Evolutionary conservation across 1,140 invertebrate genomes (phyloP).

Genomic region (Vanessa atalanta): DNA sequence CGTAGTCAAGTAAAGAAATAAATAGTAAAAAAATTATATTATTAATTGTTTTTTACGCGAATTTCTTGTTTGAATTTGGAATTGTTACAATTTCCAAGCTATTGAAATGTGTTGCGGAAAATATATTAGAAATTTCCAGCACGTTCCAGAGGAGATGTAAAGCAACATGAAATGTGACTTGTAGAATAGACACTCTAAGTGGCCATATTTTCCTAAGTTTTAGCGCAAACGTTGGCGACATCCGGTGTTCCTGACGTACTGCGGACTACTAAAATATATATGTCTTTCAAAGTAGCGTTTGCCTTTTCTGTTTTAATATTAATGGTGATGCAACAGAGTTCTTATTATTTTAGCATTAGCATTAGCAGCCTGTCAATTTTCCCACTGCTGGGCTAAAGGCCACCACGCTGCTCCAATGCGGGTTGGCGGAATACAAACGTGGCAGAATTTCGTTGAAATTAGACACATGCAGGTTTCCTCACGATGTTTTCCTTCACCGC

Average conservation of each 20-base stretch:
- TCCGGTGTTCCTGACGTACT: constrained; percentile 23
- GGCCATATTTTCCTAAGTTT: constrained; percentile 35
- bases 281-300: constrained; percentile 10
- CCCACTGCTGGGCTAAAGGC: no score
- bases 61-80: not conserved
- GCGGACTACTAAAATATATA: constrained; percentile 15
- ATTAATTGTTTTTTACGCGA: not conserved
- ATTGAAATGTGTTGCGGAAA: not conserved
- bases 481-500: no score
- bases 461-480: no score
- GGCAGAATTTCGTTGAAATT: no score
- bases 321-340: constrained; percentile 2
- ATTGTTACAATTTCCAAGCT: constrained; percentile 4
- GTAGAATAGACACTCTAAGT: constrained; percentile 26
- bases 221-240: constrained; percentile 24
- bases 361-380: no score
- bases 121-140: constrained; percentile 15
- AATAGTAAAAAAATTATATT: no score
- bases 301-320: constrained; percentile 6
- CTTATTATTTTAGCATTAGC: no score
- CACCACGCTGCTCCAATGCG: no score
- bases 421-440: no score
- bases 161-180: constrained; percentile 29
- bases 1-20: no score
- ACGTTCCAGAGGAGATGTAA: constrained; percentile 24